Conservation (phyloP, 2,113 vertebrate genomes). For the Salvelinus namaycush region DNA sequence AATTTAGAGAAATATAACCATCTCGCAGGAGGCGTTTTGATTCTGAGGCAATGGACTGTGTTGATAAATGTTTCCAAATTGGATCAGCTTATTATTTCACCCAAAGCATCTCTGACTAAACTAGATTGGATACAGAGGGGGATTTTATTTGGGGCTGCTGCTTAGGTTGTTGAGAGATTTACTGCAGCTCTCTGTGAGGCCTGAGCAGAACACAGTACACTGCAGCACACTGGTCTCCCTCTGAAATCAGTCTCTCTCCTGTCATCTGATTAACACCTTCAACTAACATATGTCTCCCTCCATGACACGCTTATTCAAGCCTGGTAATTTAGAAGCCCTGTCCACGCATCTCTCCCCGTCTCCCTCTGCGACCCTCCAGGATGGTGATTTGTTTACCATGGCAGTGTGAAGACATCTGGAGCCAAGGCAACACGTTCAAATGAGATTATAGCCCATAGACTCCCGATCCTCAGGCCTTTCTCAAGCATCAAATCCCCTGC, state of each 20-base stretch:
- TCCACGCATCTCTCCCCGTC: background rate
- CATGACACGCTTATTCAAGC: slow-evolving; percentile 39
- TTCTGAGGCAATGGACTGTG: slow-evolving; percentile 58
- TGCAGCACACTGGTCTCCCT: slow-evolving; percentile 48
- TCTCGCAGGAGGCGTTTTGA: slow-evolving; percentile 61
- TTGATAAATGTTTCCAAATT: slow-evolving; percentile 76
- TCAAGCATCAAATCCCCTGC: slow-evolving; percentile 10
- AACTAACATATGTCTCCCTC: slow-evolving; percentile 47
- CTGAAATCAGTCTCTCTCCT: slow-evolving; percentile 43
- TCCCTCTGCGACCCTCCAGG: background rate
- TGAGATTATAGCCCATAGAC: slow-evolving; percentile 14
- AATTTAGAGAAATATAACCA: slow-evolving; percentile 61
- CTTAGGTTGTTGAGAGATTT: slow-evolving; percentile 67
- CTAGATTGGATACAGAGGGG: slow-evolving; percentile 66
- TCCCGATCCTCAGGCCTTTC: background rate
- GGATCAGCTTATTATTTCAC: slow-evolving; percentile 73
- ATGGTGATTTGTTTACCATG: slow-evolving; percentile 38
- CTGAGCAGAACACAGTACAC: slow-evolving; percentile 15
- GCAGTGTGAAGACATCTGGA: slow-evolving; percentile 13
- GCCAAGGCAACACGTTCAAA: slow-evolving; percentile 16
- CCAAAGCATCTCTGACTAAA: slow-evolving; percentile 63
- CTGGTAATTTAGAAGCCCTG: slow-evolving; percentile 43
- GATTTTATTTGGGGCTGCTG: slow-evolving; percentile 66
- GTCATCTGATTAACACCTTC: slow-evolving; percentile 65
- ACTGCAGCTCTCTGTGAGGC: slow-evolving; percentile 61